phyloP scores from a whole-genome alignment of 2,888 invertebrate species.

The Uropetala carovei region DNA sequence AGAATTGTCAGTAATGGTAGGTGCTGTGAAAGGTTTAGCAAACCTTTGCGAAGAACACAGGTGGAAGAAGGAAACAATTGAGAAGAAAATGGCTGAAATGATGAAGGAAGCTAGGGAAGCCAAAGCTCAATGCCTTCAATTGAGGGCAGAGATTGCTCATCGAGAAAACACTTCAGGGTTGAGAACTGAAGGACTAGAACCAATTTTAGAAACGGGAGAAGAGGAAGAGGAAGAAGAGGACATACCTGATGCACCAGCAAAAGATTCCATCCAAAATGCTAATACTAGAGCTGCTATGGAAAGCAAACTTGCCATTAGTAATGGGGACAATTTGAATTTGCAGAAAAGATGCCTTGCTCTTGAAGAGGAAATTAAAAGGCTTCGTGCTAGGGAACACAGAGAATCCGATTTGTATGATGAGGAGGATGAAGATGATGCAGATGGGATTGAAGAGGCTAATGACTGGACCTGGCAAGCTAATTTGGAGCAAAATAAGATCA shows the following conservation, averaged over 20 bases:
- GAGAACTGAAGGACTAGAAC: slow-evolving; percentile 18
- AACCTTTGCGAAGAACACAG: slow-evolving; percentile 26
- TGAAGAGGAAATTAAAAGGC: slow-evolving; percentile 43
- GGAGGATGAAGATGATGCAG: slow-evolving; percentile 20
- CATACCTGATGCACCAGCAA: not conserved
- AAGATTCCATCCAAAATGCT: not conserved
- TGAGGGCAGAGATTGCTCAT: slow-evolving; percentile 23
- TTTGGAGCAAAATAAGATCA: not conserved
- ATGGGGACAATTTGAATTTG: not conserved
- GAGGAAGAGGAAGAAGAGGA: slow-evolving; percentile 45
- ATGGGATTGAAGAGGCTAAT: slow-evolving; percentile 14
- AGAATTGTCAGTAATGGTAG: not conserved
- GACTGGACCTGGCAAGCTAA: slow-evolving; percentile 53
- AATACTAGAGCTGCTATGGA: not conserved
- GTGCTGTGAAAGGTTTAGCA: slow-evolving; percentile 50
- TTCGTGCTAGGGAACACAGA: not conserved
- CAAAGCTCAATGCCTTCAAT: not conserved
- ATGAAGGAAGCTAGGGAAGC: slow-evolving; percentile 49
- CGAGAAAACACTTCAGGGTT: not conserved
- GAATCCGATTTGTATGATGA: slow-evolving; percentile 15
- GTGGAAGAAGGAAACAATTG: slow-evolving; percentile 60
- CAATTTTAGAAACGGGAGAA: slow-evolving; percentile 36
- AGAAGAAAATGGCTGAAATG: slow-evolving; percentile 53
- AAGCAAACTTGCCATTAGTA: not conserved
- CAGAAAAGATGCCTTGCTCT: slow-evolving; percentile 34